Evolutionary conservation across 2,888 invertebrate species (phyloP), one percentile per base, ranked within the genome.

Genomic region (Monopis laevigella): DNA sequence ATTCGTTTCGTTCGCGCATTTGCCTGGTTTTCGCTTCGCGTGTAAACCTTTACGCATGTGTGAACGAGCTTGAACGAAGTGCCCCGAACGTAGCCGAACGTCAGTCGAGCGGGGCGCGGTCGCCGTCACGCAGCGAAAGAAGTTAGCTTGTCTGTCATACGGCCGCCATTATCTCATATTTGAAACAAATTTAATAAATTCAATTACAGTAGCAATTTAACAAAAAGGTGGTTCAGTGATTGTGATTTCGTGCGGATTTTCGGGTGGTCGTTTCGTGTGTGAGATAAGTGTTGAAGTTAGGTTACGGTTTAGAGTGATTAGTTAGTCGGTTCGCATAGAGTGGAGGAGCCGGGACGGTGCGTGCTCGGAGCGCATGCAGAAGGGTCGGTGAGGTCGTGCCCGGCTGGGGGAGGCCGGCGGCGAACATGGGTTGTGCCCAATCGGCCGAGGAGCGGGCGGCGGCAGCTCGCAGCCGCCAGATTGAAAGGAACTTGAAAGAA

Each of bases 371-470:
- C 77, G 78, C 69, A 78, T 77, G 74, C 80, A 67, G 75, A 75
- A 65, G 73, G 75, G 74, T 83, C 84, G 84, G 84, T 83, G 82
- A 82, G 70, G 82, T 77, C 82, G 80, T 82, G 83, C 82, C 77
- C 72, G 75, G 69, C 77, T 82, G 77, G 77, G 74, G 70, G 66
- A 66, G 49, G 58, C 72, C 75, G 72, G 72, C 70, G 72, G 75
- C 69, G 65, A 78, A 71, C 69, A 98, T 98, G 98, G 98, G 98
- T 84, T 98, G 98, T 87, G 96, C 98, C 81, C 94, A 98, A 90
- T 98, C 97, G 83, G 97, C 98, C 61, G 98, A 99, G 84, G 98
- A 99, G 85, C 88, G 98, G 83, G 96, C 95, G 70, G 98, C 98
- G 66, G 88, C 95, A 80, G 98, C 97, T 81, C 89, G 98, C 77